Percentiles rank a stretch among this genome's conserved stretches.
Conservation (phyloP, 1,140 invertebrate species). For the Apis dorsata region DNA sequence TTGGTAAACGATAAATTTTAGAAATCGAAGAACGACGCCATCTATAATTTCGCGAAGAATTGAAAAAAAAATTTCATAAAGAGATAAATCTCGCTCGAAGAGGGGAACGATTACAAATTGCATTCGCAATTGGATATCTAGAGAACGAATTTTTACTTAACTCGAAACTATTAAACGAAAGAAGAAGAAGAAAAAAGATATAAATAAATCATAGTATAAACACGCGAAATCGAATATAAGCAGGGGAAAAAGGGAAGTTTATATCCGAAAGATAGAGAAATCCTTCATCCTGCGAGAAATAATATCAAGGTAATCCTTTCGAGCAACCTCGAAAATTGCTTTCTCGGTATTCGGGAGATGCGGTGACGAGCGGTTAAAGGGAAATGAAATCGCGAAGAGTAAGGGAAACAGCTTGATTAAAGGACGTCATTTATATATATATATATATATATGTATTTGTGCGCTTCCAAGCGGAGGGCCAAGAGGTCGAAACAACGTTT, state of each 20-base stretch:
- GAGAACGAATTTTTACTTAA: too few relatives aligned
- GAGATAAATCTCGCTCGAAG: too few relatives aligned
- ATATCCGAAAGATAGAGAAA: not conserved
- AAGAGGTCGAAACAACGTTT: slow-evolving; percentile 39
- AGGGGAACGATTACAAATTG: too few relatives aligned
- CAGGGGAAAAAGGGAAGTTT: not conserved
- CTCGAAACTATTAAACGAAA: too few relatives aligned
- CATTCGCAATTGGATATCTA: too few relatives aligned
- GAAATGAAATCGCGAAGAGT: slow-evolving; percentile 25
- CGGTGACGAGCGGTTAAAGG: slow-evolving; percentile 12
- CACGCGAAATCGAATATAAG: not conserved
- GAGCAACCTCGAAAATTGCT: slow-evolving; percentile 6
- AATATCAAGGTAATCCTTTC: not conserved
- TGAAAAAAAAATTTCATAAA: too few relatives aligned
- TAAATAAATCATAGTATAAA: not conserved
- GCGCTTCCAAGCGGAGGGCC: too few relatives aligned
- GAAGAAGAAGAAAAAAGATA: not conserved
- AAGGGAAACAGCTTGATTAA: slow-evolving; percentile 23
- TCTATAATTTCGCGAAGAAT: too few relatives aligned
- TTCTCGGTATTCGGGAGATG: not conserved
- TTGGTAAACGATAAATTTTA: too few relatives aligned
- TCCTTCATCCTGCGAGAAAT: not conserved
- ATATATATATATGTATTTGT: too few relatives aligned
- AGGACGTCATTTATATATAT: slow-evolving; percentile 7
- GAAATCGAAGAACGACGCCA: too few relatives aligned